Base-by-base conservation (phyloP, 2,113 vertebrate genomes). In the Campylomormyrus numenius region DNA sequence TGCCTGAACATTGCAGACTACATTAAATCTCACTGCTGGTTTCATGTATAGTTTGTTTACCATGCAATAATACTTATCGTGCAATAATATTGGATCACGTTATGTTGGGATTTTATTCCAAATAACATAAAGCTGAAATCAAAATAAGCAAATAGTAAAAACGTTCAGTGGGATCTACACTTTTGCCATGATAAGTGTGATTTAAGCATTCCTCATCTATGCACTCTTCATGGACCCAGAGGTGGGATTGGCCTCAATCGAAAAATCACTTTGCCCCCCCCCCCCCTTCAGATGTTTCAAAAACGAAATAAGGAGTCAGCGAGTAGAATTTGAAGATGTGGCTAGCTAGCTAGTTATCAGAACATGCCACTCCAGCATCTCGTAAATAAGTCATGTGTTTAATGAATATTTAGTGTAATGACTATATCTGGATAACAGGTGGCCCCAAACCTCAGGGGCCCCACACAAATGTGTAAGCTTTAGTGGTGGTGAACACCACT, bases 31-130 rank as follows among this genome's bases (percentile, higher is more conserved):
- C 39, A 3, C 83, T 50, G 56, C 88, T 52, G 35, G 48, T 90
- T 91, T 88, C 45, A 45, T 85, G 83, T 46, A 6, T 48, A 46
- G 53, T 42, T 48, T 48, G 83, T 85, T 85, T 85, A 85, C 45
- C 11, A 9, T 85, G 83, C 39, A 45, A 48, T 84, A 84, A 84
- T 84, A 39, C 80, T 46, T 84, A 62, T 6, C 3, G 35, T n/a
- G 58, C 58, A 66, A 66, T 66, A 66, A 70, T 31, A 70, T 27
- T 31, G 83, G 48, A 85, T 85, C 39, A 85, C 83, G 17, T 48
- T 48, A 48, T 46, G 17, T 3, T 46, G 83, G 39, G 8, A 11
- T 42, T 85, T 11, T 48, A n/a, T 46, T 48, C 45, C 17, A 24
- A 48, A 48, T 48, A 85, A n/a, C 46, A 85, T 24, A 46, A 85